A percentile compares a stretch with the other conserved stretches of the same genome.
Evolutionary conservation across 2,113 vertebrate genomes (phyloP).

Genomic region (Propithecus coquereli): DNA sequence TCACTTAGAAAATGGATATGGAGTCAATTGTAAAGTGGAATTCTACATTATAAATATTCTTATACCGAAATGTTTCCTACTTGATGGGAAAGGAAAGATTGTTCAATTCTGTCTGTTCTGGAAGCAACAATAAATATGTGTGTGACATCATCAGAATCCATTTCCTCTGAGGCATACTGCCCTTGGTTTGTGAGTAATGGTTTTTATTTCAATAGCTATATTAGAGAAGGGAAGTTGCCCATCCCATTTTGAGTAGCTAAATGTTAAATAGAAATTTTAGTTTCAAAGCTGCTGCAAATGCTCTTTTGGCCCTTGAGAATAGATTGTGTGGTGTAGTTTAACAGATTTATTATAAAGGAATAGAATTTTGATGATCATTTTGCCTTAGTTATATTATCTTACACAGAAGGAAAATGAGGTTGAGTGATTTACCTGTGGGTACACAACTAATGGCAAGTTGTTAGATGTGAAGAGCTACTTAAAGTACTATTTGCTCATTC

Average conservation of each 20-base stretch:
- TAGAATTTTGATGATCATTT: not conserved
- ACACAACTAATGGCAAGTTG: not conserved
- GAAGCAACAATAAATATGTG: not conserved
- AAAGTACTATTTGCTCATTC: not conserved
- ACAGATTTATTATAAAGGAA: not conserved
- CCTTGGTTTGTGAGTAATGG: slow-evolving; percentile 36
- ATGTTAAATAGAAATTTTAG: slow-evolving; percentile 39
- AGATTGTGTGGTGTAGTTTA: not conserved
- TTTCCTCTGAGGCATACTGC: slow-evolving; percentile 36
- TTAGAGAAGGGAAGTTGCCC: not conserved
- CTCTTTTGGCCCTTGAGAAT: not conserved
- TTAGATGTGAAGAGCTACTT: not conserved
- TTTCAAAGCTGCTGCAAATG: not conserved
- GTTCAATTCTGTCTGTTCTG: not conserved
- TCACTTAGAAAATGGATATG: slow-evolving; percentile 46
- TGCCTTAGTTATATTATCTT: not conserved
- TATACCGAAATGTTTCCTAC: not conserved
- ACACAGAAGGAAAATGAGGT: not conserved
- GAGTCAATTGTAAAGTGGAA: slow-evolving; percentile 3
- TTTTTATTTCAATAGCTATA: slow-evolving; percentile 48
- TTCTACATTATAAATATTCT: slow-evolving; percentile 19
- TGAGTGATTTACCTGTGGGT: not conserved
- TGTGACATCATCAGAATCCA: slow-evolving; percentile 48
- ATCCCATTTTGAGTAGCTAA: not conserved
- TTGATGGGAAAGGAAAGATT: not conserved